Evolutionary conservation across 30 jellyfish, hydroid and myxozoan genomes (phyloP).

Genomic region (Aurelia aurita complex sp. Pacific): DNA sequence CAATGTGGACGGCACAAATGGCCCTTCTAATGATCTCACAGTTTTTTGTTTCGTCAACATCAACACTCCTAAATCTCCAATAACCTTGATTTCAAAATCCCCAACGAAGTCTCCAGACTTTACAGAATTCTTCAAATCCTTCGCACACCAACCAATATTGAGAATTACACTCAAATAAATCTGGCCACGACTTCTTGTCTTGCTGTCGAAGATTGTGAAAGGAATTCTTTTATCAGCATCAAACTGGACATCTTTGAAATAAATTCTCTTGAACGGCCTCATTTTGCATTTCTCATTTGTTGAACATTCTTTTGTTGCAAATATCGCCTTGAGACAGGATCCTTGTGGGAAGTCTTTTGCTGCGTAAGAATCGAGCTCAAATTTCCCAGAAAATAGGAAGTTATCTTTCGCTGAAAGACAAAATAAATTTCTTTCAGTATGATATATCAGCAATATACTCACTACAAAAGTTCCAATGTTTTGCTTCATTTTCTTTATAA

Average conservation of each 20-base stretch:
- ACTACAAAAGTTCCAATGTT: no score
- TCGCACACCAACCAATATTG: constrained; percentile 52
- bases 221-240: not conserved
- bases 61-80: not conserved
- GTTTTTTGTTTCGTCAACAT: constrained; percentile 14
- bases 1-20: constrained; percentile 9
- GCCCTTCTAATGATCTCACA: constrained; percentile 14
- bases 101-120: constrained; percentile 17
- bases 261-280: not conserved
- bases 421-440: not conserved
- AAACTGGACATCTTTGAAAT: not conserved
- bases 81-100: not conserved
- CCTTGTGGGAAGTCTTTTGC: not conserved
- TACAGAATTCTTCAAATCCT: constrained; percentile 8
- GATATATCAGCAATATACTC: not conserved
- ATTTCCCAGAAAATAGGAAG: no score
- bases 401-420: no score
- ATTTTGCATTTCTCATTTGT: constrained; percentile 3
- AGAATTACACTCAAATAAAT: constrained; percentile 2
- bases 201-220: not conserved
- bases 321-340: constrained; percentile 12
- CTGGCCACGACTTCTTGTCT: not conserved
- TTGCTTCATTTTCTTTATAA: no score
- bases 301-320: constrained; percentile 1
- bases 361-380: no score